Percentiles rank a stretch among this genome's conserved stretches.
phyloP scores from a whole-genome alignment of 2,888 invertebrate genomes.

The Zaprionus bogoriensis region DNA sequence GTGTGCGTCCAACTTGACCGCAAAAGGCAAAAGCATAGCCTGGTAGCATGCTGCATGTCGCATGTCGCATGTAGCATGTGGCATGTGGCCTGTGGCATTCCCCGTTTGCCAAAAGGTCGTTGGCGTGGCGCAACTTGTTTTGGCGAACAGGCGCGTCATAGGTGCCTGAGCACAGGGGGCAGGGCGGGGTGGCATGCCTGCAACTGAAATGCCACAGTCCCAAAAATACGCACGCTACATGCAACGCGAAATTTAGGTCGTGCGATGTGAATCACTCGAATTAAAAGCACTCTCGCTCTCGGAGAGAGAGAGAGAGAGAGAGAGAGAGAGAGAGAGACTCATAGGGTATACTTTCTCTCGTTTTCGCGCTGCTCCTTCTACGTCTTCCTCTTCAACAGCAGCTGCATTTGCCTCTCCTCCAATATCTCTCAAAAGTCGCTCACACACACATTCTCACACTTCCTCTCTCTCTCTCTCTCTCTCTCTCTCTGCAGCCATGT shows the following conservation, averaged over 20 bases:
- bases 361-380: too few species aligned
- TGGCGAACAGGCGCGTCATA: background rate
- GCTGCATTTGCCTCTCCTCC: too few species aligned
- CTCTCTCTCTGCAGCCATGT: conserved; percentile 38
- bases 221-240: conserved; percentile 69
- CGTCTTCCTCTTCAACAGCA: too few species aligned
- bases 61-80: conserved; percentile 10
- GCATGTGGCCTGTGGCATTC: conserved; percentile 40
- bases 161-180: background rate
- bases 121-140: conserved; percentile 56
- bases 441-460: too few species aligned
- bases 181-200: conserved; percentile 8
- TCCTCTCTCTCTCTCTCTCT: conserved; percentile 5
- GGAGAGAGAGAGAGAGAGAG: too few species aligned
- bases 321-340: too few species aligned
- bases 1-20: conserved; percentile 63
- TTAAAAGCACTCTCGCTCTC: conserved; percentile 18
- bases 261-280: conserved; percentile 56
- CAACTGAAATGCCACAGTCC: conserved; percentile 67
- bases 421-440: too few species aligned
- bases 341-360: too few species aligned
- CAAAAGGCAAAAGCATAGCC: conserved; percentile 37
- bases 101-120: conserved; percentile 67
- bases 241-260: conserved; percentile 62
- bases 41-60: conserved; percentile 8